Percentiles rank a stretch among this genome's conserved stretches.
phyloP scores from a whole-genome alignment of 2,797 vertebrate genomes.

The Enteromius argenteus region DNA sequence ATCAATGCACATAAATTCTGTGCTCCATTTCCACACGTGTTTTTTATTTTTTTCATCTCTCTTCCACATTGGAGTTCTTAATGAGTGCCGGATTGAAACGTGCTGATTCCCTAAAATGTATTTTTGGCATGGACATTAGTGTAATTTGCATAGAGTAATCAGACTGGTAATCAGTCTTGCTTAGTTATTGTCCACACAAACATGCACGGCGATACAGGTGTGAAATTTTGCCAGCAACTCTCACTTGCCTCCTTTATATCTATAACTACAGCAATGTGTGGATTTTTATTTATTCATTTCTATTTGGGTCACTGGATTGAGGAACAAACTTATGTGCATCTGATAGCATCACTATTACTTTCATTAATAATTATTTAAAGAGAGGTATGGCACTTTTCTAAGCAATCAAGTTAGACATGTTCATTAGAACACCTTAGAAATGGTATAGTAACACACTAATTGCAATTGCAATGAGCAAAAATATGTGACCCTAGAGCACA shows the following conservation, averaged over 20 bases:
- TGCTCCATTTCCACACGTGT: constrained; percentile 46
- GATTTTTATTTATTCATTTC: background rate
- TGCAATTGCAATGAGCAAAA: background rate
- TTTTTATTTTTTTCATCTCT: constrained; percentile 18
- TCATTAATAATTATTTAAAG: background rate
- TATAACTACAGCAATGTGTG: constrained; percentile 1
- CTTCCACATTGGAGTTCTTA: constrained; percentile 42
- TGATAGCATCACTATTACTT: background rate
- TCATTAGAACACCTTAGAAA: background rate
- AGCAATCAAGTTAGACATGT: background rate
- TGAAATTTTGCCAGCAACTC: constrained; percentile 12
- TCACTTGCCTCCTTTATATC: constrained; percentile 16
- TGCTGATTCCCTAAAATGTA: constrained; percentile 79
- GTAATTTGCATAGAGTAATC: constrained; percentile 71
- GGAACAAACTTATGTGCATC: background rate
- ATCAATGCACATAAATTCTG: constrained; percentile 50
- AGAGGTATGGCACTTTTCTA: background rate
- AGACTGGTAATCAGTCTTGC: constrained; percentile 51
- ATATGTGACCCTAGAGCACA: background rate
- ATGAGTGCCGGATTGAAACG: constrained; percentile 65
- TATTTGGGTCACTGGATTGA: background rate
- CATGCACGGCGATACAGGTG: constrained; percentile 43
- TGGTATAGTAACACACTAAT: background rate
- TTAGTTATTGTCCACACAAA: constrained; percentile 40
- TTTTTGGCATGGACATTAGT: constrained; percentile 74